phyloP scores from a whole-genome alignment of 2,797 vertebrate genomes.

The Sebastes jordani region DNA sequence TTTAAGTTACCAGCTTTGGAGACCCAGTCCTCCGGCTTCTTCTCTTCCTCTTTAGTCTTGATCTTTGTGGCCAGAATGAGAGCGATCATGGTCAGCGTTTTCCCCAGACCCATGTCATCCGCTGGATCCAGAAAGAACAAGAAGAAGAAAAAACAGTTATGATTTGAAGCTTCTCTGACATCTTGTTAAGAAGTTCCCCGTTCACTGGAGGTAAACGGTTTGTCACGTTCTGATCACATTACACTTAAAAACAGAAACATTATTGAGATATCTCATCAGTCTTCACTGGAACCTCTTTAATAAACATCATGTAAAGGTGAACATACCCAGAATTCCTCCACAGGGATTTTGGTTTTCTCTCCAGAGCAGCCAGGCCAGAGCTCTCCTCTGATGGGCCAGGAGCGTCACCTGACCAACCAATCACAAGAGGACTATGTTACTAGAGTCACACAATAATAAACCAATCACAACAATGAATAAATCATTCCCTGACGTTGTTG shows the following conservation, averaged over 20 bases:
- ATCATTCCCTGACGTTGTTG: too few species aligned
- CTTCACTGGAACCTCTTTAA: neutral
- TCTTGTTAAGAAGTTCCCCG: neutral
- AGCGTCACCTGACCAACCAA: conserved; percentile 77
- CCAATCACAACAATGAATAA: neutral
- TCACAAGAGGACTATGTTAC: conserved; percentile 2
- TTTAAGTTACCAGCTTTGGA: conserved; percentile 83
- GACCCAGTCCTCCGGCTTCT: conserved; percentile 79
- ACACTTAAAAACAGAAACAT: too few species aligned
- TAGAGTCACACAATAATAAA: neutral
- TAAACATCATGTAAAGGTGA: neutral
- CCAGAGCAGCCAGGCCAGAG: conserved; percentile 93
- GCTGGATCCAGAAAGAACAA: conserved; percentile 74
- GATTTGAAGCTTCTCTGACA: neutral
- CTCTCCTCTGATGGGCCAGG: conserved; percentile 90
- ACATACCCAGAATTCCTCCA: conserved; percentile 93
- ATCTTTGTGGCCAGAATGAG: conserved; percentile 88
- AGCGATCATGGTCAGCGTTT: conserved; percentile 94
- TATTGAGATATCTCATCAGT: fast-evolving
- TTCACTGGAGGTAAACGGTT: neutral
- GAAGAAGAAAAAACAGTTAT: neutral
- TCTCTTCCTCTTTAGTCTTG: conserved; percentile 62
- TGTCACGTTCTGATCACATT: neutral
- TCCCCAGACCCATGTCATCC: conserved; percentile 98
- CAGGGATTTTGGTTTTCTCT: conserved; percentile 91